Evolutionary conservation across 1,140 invertebrate species (phyloP).

Genomic region (Bombus waltoni): DNA sequence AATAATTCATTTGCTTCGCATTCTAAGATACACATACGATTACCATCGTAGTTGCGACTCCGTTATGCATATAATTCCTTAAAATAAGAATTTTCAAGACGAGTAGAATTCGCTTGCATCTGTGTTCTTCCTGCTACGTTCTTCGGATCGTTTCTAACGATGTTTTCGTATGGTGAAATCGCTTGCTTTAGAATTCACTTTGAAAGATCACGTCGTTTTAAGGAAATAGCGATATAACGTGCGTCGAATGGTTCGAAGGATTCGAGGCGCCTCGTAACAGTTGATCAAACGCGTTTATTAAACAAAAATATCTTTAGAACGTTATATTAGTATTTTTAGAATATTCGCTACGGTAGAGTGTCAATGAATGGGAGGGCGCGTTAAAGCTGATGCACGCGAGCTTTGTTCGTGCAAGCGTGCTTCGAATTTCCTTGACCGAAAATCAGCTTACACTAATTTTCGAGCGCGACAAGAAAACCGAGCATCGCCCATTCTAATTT

Average conservation of each 20-base stretch:
- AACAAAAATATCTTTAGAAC: background rate
- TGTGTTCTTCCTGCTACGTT: too few species aligned
- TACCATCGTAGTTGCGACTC: too few species aligned
- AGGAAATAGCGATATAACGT: background rate
- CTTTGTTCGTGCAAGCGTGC: conserved; percentile 11
- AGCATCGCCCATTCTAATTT: conserved; percentile 11
- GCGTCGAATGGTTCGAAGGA: background rate
- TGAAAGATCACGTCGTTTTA: background rate
- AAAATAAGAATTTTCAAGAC: too few species aligned
- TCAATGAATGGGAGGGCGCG: background rate
- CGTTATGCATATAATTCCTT: too few species aligned
- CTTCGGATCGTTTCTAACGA: too few species aligned
- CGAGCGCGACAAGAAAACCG: conserved; percentile 20
- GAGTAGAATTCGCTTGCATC: too few species aligned
- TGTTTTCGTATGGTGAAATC: too few species aligned
- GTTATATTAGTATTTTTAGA: background rate
- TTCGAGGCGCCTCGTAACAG: background rate
- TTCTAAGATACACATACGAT: too few species aligned
- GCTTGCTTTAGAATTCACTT: background rate
- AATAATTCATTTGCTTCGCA: too few species aligned
- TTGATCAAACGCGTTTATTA: background rate
- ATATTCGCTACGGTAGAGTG: background rate
- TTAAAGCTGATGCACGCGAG: background rate
- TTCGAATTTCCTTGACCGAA: conserved; percentile 30
- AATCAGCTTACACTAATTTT: conserved; percentile 20